phyloP scores from a whole-genome alignment of 2,113 vertebrate species.

The Odocoileus hemionus region DNA sequence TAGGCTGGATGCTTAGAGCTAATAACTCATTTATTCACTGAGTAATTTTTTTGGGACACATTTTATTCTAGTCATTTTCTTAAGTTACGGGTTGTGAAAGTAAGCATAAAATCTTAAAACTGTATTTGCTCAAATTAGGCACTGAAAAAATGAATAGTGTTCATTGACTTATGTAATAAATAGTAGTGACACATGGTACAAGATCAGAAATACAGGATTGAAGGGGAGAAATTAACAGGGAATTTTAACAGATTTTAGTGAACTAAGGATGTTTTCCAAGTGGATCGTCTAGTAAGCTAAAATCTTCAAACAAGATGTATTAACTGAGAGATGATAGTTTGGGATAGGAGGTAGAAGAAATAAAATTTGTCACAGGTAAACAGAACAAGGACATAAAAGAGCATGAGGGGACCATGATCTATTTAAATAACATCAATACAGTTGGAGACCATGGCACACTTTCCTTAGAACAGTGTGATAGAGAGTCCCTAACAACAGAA shows the following conservation, averaged over 20 bases:
- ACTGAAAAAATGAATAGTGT: not conserved
- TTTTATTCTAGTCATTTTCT: not conserved
- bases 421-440: not conserved
- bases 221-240: not conserved
- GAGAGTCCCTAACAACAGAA: not conserved
- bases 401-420: rapidly evolving
- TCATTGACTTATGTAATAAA: not conserved
- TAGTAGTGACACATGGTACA: not conserved
- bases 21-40: not conserved
- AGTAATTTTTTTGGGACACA: not conserved
- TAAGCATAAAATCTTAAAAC: not conserved
- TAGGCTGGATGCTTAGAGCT: not conserved
- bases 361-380: not conserved
- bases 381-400: not conserved
- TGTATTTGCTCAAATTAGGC: not conserved
- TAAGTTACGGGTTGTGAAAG: not conserved
- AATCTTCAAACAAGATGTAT: not conserved
- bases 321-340: not conserved
- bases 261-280: not conserved
- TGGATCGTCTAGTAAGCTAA: not conserved
- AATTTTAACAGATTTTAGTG: not conserved
- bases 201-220: not conserved
- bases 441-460: not conserved
- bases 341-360: not conserved
- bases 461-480: not conserved